A percentile compares a stretch with the other conserved stretches of the same genome.
phyloP scores from a whole-genome alignment of 2,888 invertebrate genomes.

The Loripinus fragilis region DNA sequence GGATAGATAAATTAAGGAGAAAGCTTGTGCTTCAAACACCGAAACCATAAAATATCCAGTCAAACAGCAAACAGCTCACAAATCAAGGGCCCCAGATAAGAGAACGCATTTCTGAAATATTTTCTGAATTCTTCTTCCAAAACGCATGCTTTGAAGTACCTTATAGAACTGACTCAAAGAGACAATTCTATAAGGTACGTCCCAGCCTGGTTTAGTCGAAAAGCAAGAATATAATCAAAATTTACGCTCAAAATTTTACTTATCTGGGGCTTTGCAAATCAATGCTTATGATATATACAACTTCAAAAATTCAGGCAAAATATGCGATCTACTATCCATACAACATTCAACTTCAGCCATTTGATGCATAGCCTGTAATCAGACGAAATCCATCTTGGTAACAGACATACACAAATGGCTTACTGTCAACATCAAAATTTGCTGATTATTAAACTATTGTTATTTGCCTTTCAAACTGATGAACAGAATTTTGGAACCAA shows the following conservation, averaged over 20 bases:
- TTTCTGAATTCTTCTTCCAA: too few relatives aligned
- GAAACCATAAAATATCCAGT: background rate
- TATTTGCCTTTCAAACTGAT: background rate
- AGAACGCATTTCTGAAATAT: too few relatives aligned
- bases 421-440: background rate
- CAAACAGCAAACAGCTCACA: conserved; percentile 31
- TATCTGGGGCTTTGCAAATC: too few relatives aligned
- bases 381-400: too few relatives aligned
- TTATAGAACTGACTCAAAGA: too few relatives aligned
- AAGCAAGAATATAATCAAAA: too few relatives aligned
- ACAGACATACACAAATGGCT: background rate
- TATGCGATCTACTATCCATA: conserved; percentile 17
- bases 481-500: conserved; percentile 12
- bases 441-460: background rate
- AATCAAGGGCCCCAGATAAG: too few relatives aligned
- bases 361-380: background rate
- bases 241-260: too few relatives aligned
- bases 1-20: background rate
- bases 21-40: conserved; percentile 14
- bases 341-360: conserved; percentile 20
- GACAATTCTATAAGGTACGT: too few relatives aligned
- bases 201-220: too few relatives aligned
- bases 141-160: too few relatives aligned
- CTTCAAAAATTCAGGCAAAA: conserved; percentile 30
- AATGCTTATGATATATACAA: conserved; percentile 16